These are phyloP conservation scores for Bettongia penicillata DNA, from an alignment of 2,113 vertebrate species.

Conservation along the genomic window DNA sequence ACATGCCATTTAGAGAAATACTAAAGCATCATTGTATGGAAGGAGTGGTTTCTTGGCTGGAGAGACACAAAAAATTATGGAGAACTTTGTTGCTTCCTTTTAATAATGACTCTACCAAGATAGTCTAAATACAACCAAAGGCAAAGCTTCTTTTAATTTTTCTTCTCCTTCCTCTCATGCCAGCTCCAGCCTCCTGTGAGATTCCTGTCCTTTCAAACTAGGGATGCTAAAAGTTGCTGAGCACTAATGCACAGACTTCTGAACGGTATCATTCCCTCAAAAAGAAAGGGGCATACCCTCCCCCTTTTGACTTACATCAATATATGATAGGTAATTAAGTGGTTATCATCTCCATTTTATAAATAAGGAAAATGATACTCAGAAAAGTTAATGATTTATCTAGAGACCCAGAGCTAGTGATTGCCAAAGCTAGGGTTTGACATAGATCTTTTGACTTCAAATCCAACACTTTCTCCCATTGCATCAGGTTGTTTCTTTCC, in stretches of 20 bases:
- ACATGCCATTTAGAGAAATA: background rate
- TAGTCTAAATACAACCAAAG: background rate
- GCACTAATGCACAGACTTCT: background rate
- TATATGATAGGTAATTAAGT: background rate
- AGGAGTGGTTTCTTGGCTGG: background rate
- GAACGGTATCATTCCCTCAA: background rate
- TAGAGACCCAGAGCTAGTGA: background rate
- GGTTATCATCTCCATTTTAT: background rate
- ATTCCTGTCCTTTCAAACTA: background rate
- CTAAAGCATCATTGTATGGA: background rate
- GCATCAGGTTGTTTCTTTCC: background rate
- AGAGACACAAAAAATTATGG: background rate
- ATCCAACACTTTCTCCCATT: background rate
- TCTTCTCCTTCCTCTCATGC: background rate
- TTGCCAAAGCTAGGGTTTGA: background rate
- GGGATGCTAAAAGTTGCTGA: background rate
- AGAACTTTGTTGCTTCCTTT: background rate
- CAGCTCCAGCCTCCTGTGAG: background rate
- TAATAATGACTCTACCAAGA: background rate
- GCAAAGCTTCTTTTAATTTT: background rate
- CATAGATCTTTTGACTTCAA: background rate
- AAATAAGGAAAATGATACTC: background rate
- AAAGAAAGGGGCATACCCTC: background rate
- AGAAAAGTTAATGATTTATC: background rate
- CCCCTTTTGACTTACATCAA: background rate